Evolutionary conservation across 2,888 invertebrate genomes (phyloP).

Genomic region (Caenorhabditis virilis): DNA sequence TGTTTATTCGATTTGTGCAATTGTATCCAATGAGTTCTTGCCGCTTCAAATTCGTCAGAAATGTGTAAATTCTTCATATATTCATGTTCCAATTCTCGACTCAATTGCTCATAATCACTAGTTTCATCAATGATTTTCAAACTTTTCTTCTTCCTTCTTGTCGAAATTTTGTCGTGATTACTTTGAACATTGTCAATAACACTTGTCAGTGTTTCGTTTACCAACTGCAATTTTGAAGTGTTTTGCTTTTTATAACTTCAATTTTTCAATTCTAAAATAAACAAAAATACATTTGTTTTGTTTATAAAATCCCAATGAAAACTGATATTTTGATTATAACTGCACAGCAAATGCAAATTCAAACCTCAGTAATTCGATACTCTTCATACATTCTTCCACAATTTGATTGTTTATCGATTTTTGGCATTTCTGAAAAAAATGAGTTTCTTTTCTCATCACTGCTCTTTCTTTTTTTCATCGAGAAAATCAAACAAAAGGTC

Average conservation of each 20-base stretch:
- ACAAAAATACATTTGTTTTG: no score
- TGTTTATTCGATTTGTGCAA: slow-evolving; percentile 61
- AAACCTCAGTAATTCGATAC: slow-evolving; percentile 37
- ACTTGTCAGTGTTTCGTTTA: slow-evolving; percentile 37
- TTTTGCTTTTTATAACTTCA: no score
- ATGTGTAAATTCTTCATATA: slow-evolving; percentile 12
- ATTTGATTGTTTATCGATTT: neutral
- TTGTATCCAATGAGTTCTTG: slow-evolving; percentile 65
- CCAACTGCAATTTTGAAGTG: slow-evolving; percentile 25
- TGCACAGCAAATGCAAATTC: no score
- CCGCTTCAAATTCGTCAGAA: slow-evolving; percentile 40
- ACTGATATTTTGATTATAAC: no score
- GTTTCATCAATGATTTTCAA: slow-evolving; percentile 8
- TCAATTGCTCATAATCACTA: slow-evolving; percentile 15
- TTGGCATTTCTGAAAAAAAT: slow-evolving; percentile 1
- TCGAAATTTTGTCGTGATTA: slow-evolving; percentile 13
- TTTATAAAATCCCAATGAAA: no score
- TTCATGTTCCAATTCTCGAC: slow-evolving; percentile 6
- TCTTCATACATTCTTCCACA: slow-evolving; percentile 34
- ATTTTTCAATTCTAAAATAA: neutral
- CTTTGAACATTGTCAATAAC: slow-evolving; percentile 32
- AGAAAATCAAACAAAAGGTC: no score
- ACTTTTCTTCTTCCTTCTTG: slow-evolving; percentile 7
- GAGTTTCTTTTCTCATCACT: no score
- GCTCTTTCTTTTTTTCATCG: no score